Percentiles rank a stretch among this genome's conserved stretches.
Conservation (phyloP, 2,113 vertebrate genomes). For the Beaufortia kweichowensis region DNA sequence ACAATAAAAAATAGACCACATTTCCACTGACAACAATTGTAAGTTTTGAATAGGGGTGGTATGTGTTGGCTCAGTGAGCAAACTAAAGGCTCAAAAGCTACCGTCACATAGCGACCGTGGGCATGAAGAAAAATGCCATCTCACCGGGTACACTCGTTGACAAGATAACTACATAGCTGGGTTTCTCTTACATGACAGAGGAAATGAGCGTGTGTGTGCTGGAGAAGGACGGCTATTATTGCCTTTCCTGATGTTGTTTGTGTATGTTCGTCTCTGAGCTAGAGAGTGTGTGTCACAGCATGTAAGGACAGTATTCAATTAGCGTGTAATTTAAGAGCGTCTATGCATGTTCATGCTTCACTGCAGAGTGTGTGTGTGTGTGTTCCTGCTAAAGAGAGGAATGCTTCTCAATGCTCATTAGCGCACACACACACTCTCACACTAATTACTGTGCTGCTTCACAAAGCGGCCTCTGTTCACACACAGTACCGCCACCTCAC, state of each 20-base stretch:
- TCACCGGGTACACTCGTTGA: constrained; percentile 38
- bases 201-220: constrained; percentile 7
- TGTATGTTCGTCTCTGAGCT: constrained; percentile 43
- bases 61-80: constrained; percentile 13
- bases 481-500: constrained; percentile 58
- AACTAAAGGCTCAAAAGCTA: constrained; percentile 32
- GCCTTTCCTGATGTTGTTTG: constrained; percentile 44
- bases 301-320: constrained; percentile 47
- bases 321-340: constrained; percentile 43
- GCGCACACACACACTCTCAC: constrained; percentile 12
- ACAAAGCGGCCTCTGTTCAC: constrained; percentile 76
- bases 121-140: constrained; percentile 48
- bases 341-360: constrained; percentile 25
- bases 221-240: constrained; percentile 14
- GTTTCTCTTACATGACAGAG: constrained; percentile 26
- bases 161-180: constrained; percentile 47
- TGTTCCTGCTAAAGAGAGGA: constrained; percentile 46
- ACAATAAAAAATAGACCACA: too few relatives aligned
- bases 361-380: constrained; percentile 41
- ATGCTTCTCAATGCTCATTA: constrained; percentile 53
- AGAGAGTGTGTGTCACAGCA: constrained; percentile 44
- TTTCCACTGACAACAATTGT: not conserved
- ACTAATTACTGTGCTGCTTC: constrained; percentile 55
- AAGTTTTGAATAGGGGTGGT: not conserved
- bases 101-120: constrained; percentile 15